Base-by-base conservation (phyloP, 1,140 invertebrate species). In the Drosophila seguyi region DNA sequence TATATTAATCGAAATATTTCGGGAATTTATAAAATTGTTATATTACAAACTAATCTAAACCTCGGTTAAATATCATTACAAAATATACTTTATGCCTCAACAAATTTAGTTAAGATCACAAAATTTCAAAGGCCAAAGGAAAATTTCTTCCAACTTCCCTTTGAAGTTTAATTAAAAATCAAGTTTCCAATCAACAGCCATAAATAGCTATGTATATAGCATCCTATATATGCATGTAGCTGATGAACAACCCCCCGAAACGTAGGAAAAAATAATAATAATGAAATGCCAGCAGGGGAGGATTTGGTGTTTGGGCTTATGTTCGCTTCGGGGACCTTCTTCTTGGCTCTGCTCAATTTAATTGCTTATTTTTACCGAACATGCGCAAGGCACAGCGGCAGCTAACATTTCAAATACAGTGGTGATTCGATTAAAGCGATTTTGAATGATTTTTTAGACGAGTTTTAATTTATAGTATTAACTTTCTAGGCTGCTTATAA, bases 331-430 rank as follows among this genome's bases (percentile, higher is more conserved):
- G 38, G 58, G 36, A 39, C 48, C 74, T 50, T 81, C 58, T 65
- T 52, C 29, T 63, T 56, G 44, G 11, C 50, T 20, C 52, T 48
- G 56, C 74, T 77, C 48, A 68, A 59, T 75, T 78, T 60, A 75
- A 76, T 84, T 67, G 73, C 85, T 90, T 74, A 81, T 78, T 88
- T 88, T 63, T 68, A 62, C 31, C 58, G 84, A 84, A 90, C 84
- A 88, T 88, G 84, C 84, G 84, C 84, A 90, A 61, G 57, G 57
- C 73, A 62, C 75, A 79, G 50, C 50, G 22, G 79, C 79, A 79
- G 57, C 56, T 61, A 18, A 75, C 39, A 76, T 60, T 53, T 76
- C 42, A 53, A 13, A 47, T 29, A 74, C 47, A 63, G 61, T 63
- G 2, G 14, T 36, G 7, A 22, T 20, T 53, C 52, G 14, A 38